Evolutionary conservation across 2,113 vertebrate species (phyloP).

Genomic region (Cairina moschata): DNA sequence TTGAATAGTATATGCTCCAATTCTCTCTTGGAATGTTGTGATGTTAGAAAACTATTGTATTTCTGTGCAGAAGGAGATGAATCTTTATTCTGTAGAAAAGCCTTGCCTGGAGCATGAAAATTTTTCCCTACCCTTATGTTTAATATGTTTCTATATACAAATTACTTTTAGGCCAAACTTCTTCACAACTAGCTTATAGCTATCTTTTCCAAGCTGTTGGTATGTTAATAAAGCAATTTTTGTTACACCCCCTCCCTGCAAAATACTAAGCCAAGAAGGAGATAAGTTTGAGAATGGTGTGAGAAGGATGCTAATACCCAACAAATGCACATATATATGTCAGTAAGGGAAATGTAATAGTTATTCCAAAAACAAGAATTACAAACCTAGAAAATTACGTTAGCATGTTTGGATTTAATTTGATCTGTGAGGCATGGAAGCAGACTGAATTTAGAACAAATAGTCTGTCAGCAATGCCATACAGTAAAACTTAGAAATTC

Average conservation of each 20-base stretch:
- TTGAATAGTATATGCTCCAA: conserved; percentile 58
- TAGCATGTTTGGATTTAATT: not conserved
- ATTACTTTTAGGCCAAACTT: not conserved
- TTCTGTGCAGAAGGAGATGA: conserved; percentile 49
- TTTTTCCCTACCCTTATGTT: conserved; percentile 35
- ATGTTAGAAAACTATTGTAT: conserved; percentile 32
- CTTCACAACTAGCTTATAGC: not conserved
- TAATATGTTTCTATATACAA: conserved; percentile 15
- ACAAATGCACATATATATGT: not conserved
- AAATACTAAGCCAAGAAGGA: not conserved
- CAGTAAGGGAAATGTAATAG: not conserved
- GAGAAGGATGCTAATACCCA: not conserved
- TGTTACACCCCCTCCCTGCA: not conserved
- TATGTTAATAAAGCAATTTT: not conserved
- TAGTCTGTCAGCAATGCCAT: not conserved
- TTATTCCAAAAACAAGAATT: not conserved
- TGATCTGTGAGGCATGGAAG: not conserved
- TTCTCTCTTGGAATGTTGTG: conserved; percentile 61
- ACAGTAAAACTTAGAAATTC: not conserved
- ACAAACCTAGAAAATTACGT: not conserved
- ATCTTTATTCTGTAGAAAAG: conserved; percentile 36
- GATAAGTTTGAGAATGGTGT: not conserved
- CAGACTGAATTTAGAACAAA: not conserved
- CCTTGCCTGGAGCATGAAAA: conserved; percentile 16
- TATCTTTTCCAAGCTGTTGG: not conserved